Conservation (phyloP, 1,140 invertebrate genomes). For the Planococcus citri region DNA sequence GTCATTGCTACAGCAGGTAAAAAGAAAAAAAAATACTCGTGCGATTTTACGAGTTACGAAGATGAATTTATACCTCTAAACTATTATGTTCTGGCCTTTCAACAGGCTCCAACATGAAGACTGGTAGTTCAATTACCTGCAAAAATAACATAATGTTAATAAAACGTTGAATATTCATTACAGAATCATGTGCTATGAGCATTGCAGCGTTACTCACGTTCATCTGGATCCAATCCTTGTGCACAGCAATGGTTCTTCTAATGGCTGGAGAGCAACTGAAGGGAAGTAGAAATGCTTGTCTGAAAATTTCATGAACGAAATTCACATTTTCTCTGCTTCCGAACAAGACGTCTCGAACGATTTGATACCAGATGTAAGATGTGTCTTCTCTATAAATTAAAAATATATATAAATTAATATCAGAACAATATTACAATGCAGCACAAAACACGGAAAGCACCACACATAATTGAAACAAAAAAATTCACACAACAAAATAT, state of each 20-base stretch:
- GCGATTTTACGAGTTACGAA: too few relatives aligned
- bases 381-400: slow-evolving; percentile 20
- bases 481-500: too few relatives aligned
- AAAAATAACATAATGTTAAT: neutral
- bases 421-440: neutral
- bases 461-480: too few relatives aligned
- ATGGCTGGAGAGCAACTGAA: slow-evolving; percentile 78
- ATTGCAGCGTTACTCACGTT: too few relatives aligned
- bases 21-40: too few relatives aligned
- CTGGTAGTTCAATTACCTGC: slow-evolving; percentile 55
- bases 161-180: neutral
- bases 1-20: neutral
- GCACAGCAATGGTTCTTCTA: slow-evolving; percentile 79
- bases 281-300: slow-evolving; percentile 82
- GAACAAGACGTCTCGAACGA: slow-evolving; percentile 79
- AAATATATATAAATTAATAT: neutral
- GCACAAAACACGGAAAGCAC: neutral
- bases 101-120: slow-evolving; percentile 65
- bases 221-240: slow-evolving; percentile 92
- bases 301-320: slow-evolving; percentile 85
- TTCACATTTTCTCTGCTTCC: slow-evolving; percentile 83
- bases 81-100: neutral
- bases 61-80: neutral
- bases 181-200: too few relatives aligned
- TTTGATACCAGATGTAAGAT: slow-evolving; percentile 24